Conservation (phyloP, 2,888 invertebrate species). For the Clostera curtula region DNA sequence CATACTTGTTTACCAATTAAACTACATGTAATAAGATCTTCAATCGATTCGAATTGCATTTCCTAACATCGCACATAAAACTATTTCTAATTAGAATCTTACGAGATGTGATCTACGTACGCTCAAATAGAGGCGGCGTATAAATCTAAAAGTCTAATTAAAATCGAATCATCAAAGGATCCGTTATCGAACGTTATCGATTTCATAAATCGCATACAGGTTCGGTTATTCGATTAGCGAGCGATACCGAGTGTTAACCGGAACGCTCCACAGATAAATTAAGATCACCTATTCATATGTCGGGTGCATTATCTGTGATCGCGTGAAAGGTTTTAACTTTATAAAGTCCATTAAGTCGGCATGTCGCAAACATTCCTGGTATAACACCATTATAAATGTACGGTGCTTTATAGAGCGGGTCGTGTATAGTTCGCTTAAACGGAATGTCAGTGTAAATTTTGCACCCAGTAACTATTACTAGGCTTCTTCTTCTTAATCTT, state of each 20-base stretch:
- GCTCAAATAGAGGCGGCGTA: slow-evolving; percentile 19
- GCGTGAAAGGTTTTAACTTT: slow-evolving; percentile 54
- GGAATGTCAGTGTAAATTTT: slow-evolving; percentile 58
- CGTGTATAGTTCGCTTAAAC: slow-evolving; percentile 38
- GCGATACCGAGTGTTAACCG: slow-evolving; percentile 54
- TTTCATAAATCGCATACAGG: slow-evolving; percentile 55
- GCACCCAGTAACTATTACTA: slow-evolving; percentile 54
- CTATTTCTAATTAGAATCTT: slow-evolving; percentile 24
- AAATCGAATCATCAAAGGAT: slow-evolving; percentile 41
- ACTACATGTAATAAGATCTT: slow-evolving; percentile 4
- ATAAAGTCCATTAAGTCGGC: slow-evolving; percentile 57
- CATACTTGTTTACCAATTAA: slow-evolving; percentile 1
- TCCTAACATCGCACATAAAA: background rate
- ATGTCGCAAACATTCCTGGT: slow-evolving; percentile 51
- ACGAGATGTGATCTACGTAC: slow-evolving; percentile 24
- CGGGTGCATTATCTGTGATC: slow-evolving; percentile 57
- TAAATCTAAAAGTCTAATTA: slow-evolving; percentile 34
- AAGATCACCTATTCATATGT: slow-evolving; percentile 70
- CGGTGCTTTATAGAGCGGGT: slow-evolving; percentile 17
- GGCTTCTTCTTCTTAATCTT: slow-evolving; percentile 32
- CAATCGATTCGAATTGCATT: slow-evolving; percentile 1
- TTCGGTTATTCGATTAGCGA: slow-evolving; percentile 57
- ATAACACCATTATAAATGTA: slow-evolving; percentile 47
- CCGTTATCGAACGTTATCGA: slow-evolving; percentile 44
- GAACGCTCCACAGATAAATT: slow-evolving; percentile 64